These are phyloP conservation scores for Orgyia antiqua DNA, from an alignment of 2,888 invertebrate genomes.

Conservation along the genomic window DNA sequence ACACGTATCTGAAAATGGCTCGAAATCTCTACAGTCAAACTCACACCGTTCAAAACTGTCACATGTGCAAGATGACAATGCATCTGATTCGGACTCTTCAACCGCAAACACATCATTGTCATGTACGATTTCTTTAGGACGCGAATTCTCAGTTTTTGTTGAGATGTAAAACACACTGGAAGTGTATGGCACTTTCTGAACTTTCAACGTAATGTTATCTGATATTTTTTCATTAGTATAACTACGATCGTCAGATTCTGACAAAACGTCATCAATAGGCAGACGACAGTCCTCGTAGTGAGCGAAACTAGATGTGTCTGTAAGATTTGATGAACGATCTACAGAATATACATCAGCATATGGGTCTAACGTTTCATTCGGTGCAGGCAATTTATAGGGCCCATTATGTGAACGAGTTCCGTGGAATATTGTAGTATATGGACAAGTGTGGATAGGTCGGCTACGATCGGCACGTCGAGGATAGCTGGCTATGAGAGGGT, in stretches of 20 bases:
- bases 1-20: constrained; percentile 80
- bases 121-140: constrained; percentile 41
- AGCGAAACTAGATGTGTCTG: constrained; percentile 72
- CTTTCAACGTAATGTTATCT: constrained; percentile 50
- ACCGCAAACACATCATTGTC: constrained; percentile 52
- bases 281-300: constrained; percentile 67
- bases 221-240: constrained; percentile 32
- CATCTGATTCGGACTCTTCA: constrained; percentile 69
- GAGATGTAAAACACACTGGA: constrained; percentile 66
- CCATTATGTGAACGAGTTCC: constrained; percentile 51
- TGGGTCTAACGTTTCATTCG: constrained; percentile 60
- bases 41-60: constrained; percentile 77
- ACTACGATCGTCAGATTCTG: constrained; percentile 37
- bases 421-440: constrained; percentile 68
- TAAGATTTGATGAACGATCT: constrained; percentile 67
- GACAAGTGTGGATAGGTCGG: constrained; percentile 66
- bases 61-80: constrained; percentile 74
- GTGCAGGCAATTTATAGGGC: constrained; percentile 50
- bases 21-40: constrained; percentile 77
- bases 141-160: constrained; percentile 44
- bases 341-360: constrained; percentile 67
- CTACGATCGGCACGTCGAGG: constrained; percentile 74
- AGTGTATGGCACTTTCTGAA: constrained; percentile 68
- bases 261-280: constrained; percentile 44
- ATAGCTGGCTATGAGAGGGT: constrained; percentile 68